Evolutionary conservation across 2,113 vertebrate species (phyloP).

Genomic region (Petaurus breviceps): DNA sequence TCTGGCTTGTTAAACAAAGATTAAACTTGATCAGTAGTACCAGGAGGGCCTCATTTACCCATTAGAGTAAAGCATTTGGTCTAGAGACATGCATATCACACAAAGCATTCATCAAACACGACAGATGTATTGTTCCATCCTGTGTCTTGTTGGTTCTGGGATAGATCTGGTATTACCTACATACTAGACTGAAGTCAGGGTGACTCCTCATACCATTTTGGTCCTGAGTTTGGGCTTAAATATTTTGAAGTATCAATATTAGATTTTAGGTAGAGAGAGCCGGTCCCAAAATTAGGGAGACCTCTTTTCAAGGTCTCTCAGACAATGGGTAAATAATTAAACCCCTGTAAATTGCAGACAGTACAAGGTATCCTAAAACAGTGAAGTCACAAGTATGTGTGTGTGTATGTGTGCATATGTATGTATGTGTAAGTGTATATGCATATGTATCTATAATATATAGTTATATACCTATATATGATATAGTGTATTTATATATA

Average conservation of each 20-base stretch:
- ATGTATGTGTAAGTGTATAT: no score
- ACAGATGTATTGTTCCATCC: neutral
- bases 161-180: neutral
- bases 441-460: neutral
- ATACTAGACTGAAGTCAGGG: neutral
- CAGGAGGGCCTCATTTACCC: neutral
- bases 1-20: neutral
- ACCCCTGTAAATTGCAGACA: neutral
- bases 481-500: neutral
- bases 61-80: neutral
- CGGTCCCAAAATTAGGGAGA: neutral
- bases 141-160: neutral
- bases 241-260: neutral
- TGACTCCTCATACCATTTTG: neutral
- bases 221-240: neutral
- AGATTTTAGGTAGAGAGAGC: neutral
- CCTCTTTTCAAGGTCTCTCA: neutral
- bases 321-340: neutral
- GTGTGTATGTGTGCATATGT: no score
- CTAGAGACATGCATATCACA: neutral
- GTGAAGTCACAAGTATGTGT: neutral
- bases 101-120: neutral
- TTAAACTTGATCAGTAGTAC: neutral
- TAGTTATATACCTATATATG: neutral
- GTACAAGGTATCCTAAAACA: neutral